A percentile compares a stretch with the other conserved stretches of the same genome.
phyloP scores from a whole-genome alignment of 2,888 invertebrate species.

The Mythimna ferrago region DNA sequence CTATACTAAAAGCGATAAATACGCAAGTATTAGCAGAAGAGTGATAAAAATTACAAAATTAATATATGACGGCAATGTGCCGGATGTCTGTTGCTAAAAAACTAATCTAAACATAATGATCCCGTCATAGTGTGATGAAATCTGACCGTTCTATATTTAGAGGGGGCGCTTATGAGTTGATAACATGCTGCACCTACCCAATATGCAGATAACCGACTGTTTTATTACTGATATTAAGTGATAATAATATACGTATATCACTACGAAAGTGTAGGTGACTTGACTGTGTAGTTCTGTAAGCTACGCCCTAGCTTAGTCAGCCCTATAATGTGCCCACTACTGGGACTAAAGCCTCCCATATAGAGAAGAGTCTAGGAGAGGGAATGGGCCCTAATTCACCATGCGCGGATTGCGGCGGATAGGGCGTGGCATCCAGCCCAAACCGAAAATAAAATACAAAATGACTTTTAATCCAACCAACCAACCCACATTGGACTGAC shows the following conservation, averaged over 20 bases:
- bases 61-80: constrained; percentile 6
- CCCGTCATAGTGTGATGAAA: constrained; percentile 21
- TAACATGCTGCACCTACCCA: constrained; percentile 40
- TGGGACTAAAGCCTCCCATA: not conserved
- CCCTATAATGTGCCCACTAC: not conserved
- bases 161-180: constrained; percentile 28
- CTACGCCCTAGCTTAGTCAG: not conserved
- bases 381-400: too few relatives aligned
- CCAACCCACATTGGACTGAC: too few relatives aligned
- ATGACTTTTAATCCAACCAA: too few relatives aligned
- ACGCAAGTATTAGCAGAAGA: not conserved
- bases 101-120: constrained; percentile 13
- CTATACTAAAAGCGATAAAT: not conserved
- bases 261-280: not conserved
- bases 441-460: too few relatives aligned
- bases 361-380: too few relatives aligned
- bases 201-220: constrained; percentile 31
- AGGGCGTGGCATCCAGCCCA: too few relatives aligned
- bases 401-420: too few relatives aligned
- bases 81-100: constrained; percentile 20
- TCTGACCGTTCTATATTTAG: constrained; percentile 42
- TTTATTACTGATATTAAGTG: constrained; percentile 28
- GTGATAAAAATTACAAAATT: constrained; percentile 1
- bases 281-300: not conserved
- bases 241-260: constrained; percentile 18